Conservation (phyloP, 1,140 invertebrate genomes). For the Heliconius hermathena region DNA sequence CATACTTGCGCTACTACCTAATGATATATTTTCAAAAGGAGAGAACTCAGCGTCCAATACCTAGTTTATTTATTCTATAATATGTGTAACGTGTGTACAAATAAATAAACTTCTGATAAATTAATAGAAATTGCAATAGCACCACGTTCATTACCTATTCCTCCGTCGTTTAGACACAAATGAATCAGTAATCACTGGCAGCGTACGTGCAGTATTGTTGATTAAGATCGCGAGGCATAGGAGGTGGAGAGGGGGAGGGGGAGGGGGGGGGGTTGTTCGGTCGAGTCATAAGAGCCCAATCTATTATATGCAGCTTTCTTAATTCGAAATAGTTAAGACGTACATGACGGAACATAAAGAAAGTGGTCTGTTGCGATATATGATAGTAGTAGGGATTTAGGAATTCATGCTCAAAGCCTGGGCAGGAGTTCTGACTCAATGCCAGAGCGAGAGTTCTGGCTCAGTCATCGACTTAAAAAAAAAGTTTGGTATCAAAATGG, state of each 20-base stretch:
- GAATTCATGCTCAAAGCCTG: no score
- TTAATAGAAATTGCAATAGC: not conserved
- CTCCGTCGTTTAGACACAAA: conserved; percentile 9
- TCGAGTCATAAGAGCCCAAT: not conserved
- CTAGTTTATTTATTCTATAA: no score
- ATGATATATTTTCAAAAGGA: not conserved
- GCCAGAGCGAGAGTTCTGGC: no score
- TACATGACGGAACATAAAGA: not conserved
- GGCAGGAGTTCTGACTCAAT: no score
- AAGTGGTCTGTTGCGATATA: no score
- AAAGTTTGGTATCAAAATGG: no score
- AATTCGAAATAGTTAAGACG: not conserved
- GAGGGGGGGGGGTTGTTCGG: no score
- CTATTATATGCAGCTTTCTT: not conserved
- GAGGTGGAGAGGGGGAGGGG: not conserved
- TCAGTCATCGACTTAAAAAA: no score
- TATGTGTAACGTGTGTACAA: not conserved
- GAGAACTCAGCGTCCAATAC: not conserved
- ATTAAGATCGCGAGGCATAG: conserved; percentile 9
- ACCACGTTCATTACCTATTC: not conserved
- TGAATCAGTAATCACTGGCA: conserved; percentile 14
- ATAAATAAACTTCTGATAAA: not conserved
- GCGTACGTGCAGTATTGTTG: conserved; percentile 2
- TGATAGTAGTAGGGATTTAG: no score
- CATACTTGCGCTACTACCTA: not conserved